Evolutionary conservation across 2,113 vertebrate genomes (phyloP).

Genomic region (Xiphorhynchus elegans): DNA sequence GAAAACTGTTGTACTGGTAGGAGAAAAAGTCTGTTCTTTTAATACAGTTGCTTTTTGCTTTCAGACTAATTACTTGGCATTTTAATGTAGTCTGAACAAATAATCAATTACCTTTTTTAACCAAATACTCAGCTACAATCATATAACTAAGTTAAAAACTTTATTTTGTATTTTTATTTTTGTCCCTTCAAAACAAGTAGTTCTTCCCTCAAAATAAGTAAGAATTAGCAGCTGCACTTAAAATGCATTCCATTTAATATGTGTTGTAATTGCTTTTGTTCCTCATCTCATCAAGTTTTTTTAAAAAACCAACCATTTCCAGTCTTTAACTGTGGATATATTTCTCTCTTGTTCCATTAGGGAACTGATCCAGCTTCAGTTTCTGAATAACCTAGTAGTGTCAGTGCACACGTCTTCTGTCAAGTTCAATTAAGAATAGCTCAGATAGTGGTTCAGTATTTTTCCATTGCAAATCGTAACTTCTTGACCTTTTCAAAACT

Average conservation of each 20-base stretch:
- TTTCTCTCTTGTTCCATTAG: constrained; percentile 31
- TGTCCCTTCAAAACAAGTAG: background rate
- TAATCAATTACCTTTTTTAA: background rate
- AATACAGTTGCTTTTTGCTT: background rate
- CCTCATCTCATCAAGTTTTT: background rate
- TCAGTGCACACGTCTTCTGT: constrained; percentile 53
- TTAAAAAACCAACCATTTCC: background rate
- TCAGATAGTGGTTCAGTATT: constrained; percentile 42
- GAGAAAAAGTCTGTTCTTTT: background rate
- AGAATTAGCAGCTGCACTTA: background rate
- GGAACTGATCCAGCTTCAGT: constrained; percentile 40
- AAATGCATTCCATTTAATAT: background rate
- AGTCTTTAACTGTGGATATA: background rate
- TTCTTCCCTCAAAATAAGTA: background rate
- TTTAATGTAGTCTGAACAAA: background rate
- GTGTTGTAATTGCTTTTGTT: background rate
- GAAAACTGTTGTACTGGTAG: background rate
- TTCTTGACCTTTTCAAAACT: constrained; percentile 27
- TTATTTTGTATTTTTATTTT: background rate
- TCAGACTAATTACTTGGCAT: background rate
- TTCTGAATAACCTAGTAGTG: constrained; percentile 32
- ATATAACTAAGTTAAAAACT: background rate
- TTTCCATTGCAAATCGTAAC: constrained; percentile 32
- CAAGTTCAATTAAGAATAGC: constrained; percentile 43
- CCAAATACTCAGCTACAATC: background rate